A percentile compares a stretch with the other conserved stretches of the same genome.
phyloP scores from a whole-genome alignment of 2,888 invertebrate genomes.

The Hemistola chrysoprasaria region DNA sequence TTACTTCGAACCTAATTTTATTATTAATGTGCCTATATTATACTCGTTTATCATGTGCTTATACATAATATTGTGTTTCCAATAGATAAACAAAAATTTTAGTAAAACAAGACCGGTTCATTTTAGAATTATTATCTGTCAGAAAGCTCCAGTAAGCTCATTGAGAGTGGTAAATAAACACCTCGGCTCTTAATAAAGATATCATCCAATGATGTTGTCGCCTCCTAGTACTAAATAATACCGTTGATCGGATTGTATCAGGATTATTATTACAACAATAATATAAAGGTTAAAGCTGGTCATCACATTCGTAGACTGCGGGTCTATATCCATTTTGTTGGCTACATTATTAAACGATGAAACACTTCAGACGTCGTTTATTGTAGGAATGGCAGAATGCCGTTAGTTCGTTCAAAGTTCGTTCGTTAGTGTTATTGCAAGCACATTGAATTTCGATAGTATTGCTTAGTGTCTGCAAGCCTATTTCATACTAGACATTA shows the following conservation, averaged over 20 bases:
- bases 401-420: neutral
- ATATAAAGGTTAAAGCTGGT: constrained; percentile 15
- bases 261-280: constrained; percentile 10
- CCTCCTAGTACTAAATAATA: neutral
- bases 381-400: constrained; percentile 5
- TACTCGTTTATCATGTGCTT: too few relatives aligned
- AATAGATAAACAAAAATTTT: too few relatives aligned
- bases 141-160: constrained; percentile 4
- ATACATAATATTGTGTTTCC: too few relatives aligned
- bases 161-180: constrained; percentile 4
- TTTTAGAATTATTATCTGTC: constrained; percentile 8
- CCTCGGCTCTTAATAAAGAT: constrained; percentile 16
- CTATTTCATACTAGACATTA: too few relatives aligned
- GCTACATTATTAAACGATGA: constrained; percentile 6
- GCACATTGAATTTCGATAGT: too few relatives aligned
- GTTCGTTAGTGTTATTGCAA: too few relatives aligned
- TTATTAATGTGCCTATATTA: too few relatives aligned
- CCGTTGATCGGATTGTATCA: neutral
- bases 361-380: constrained; percentile 1
- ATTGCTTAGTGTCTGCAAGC: too few relatives aligned
- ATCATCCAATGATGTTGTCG: constrained; percentile 20
- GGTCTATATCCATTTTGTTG: constrained; percentile 5
- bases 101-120: constrained; percentile 4
- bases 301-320: constrained; percentile 8
- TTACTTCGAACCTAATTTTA: too few relatives aligned